phyloP scores from a whole-genome alignment of 2,797 vertebrate species.

The Sebastes glaucus region DNA sequence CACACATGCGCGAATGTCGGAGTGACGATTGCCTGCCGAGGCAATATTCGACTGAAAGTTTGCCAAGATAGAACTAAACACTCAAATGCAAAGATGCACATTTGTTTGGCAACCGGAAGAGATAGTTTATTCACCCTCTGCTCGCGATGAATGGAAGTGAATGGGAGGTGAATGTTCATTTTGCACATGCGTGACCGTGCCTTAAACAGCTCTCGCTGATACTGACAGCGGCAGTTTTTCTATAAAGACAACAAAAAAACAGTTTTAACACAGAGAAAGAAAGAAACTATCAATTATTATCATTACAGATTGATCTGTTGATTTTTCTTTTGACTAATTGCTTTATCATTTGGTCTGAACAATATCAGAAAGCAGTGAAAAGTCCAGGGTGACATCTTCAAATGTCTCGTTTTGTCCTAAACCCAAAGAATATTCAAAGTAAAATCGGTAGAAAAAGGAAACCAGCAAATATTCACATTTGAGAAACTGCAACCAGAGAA shows the following conservation, averaged over 20 bases:
- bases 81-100: no score
- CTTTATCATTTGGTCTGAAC: neutral
- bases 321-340: neutral
- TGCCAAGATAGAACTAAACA: no score
- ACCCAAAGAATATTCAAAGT: no score
- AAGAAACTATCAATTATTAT: neutral
- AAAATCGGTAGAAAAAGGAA: neutral
- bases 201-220: neutral
- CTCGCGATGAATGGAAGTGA: no score
- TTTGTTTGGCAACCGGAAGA: no score
- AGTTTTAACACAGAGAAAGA: neutral
- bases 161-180: no score
- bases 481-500: neutral
- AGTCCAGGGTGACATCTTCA: neutral
- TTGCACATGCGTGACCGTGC: no score
- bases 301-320: neutral
- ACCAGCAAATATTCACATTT: neutral
- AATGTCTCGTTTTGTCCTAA: neutral
- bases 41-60: no score
- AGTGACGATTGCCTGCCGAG: no score
- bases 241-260: neutral
- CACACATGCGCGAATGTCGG: no score
- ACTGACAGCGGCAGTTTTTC: neutral
- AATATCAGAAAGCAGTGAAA: neutral
- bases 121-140: neutral